Base-by-base conservation (phyloP, 2,888 invertebrate species). In the Archaeoteleia sp. region DNA sequence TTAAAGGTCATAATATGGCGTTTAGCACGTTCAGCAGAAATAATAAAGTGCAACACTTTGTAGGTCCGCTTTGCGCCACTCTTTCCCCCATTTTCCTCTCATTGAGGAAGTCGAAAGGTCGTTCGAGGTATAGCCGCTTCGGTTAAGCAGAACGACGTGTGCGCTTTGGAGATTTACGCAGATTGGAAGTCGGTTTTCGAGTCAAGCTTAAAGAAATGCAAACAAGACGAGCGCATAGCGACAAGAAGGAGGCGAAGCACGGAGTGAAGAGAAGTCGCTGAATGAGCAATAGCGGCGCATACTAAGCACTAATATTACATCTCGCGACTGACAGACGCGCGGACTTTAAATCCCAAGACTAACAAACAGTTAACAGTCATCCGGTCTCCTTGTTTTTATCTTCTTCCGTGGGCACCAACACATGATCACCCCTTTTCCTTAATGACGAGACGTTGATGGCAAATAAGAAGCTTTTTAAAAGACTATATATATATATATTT, bases 331-430 rank as follows among this genome's bases (percentile, higher is more conserved):
- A 85, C 84, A 85, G 84, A 84, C 85, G 82, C 78, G 81, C 83
- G 82, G 83, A 85, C 83, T 85, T 85, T 83, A 85, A 85, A 85
- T 82, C 78, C 80, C 79, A 85, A 85, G 81, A 82, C 83, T 84
- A 85, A 85, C 82, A 85, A 85, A 85, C 85, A 84, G 81, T 81
- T 78, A 77, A 80, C 84, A 84, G 84, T 85, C 85, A 85, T 84
- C 85, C 84, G 84, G 85, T 85, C 82, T 84, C 75, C 82, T 79
- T 82, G 82, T 83, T 84, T 84, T 84, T 82, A 83, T 82, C 81
- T 82, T 83, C 82, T 82, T 78, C 63, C 70, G 57, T 53, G 70
- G 67, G 60, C 71, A 60, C 29, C 32, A 68, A 67, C 86, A 14
- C 86, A 86, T 4, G 84, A 65, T 34, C 62, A 32, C 15, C 27